These are phyloP conservation scores for Sylvietta virens DNA, from an alignment of 2,113 vertebrate species.

Conservation along the genomic window DNA sequence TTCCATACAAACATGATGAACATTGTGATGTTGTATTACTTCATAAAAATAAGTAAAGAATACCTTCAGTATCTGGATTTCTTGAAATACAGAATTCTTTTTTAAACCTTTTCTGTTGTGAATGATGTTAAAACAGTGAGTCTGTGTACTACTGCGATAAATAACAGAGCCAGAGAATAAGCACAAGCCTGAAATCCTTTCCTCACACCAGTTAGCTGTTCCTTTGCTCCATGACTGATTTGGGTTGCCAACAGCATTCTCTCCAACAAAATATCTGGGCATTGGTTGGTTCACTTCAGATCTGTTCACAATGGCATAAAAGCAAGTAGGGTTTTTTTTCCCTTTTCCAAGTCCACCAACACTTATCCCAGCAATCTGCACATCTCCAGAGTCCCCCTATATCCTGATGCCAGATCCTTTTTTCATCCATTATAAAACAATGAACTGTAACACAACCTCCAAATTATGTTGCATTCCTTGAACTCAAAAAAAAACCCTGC, in stretches of 20 bases:
- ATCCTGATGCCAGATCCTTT: fast-evolving
- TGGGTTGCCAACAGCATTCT: neutral
- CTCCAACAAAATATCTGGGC: neutral
- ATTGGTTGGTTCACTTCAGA: neutral
- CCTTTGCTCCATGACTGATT: neutral
- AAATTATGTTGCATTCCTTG: neutral
- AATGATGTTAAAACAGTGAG: neutral
- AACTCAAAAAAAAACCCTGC: neutral
- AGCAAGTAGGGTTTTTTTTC: neutral
- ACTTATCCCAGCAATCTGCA: neutral
- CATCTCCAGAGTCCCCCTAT: neutral
- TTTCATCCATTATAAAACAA: neutral
- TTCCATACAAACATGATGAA: neutral
- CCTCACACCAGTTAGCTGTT: neutral
- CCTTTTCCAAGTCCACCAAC: neutral
- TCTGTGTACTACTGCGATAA: neutral
- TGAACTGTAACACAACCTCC: neutral
- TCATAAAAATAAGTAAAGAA: neutral
- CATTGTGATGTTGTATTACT: neutral
- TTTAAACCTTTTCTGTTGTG: neutral
- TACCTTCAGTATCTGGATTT: neutral
- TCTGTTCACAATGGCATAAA: neutral
- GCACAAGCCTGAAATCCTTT: neutral
- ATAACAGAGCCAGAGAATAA: neutral
- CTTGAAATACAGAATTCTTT: neutral